Percentiles rank a stretch among this genome's conserved stretches.
Conservation (phyloP, 2,888 invertebrate species). For the Andrena minutula region DNA sequence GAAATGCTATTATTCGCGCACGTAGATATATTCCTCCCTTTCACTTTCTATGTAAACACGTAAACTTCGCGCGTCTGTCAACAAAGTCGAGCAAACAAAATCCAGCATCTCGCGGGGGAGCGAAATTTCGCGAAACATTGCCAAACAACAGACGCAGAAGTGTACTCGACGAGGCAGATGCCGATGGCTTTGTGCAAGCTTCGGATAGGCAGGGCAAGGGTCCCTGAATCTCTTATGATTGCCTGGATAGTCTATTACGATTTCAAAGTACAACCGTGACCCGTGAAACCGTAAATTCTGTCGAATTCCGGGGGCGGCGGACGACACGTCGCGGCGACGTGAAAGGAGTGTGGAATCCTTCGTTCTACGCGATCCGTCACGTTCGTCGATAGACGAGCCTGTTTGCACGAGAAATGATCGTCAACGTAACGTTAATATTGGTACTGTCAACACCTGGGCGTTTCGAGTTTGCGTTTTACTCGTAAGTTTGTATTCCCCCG, state of each 20-base stretch:
- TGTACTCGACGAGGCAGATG: neutral
- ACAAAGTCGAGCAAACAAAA: constrained; percentile 17
- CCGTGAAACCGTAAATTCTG: constrained; percentile 29
- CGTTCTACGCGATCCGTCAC: constrained; percentile 62
- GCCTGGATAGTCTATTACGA: too few relatives aligned
- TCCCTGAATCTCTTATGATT: neutral
- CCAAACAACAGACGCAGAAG: neutral
- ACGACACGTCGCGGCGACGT: constrained; percentile 12
- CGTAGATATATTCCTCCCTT: constrained; percentile 21
- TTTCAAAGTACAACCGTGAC: neutral
- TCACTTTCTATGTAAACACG: constrained; percentile 36
- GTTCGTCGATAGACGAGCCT: constrained; percentile 57
- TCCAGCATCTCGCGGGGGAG: neutral
- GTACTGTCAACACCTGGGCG: constrained; percentile 49
- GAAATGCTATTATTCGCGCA: constrained; percentile 21
- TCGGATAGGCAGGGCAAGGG: neutral
- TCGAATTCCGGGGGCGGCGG: neutral
- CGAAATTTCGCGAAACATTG: constrained; percentile 12
- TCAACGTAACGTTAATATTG: constrained; percentile 67
- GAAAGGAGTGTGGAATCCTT: constrained; percentile 55
- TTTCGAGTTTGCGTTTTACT: constrained; percentile 52
- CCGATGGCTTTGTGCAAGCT: too few relatives aligned
- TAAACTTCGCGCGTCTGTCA: constrained; percentile 7
- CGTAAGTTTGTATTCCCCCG: constrained; percentile 24
- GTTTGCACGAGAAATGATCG: constrained; percentile 70